Conservation (phyloP, 2,888 invertebrate genomes). For the Agrochola macilenta region DNA sequence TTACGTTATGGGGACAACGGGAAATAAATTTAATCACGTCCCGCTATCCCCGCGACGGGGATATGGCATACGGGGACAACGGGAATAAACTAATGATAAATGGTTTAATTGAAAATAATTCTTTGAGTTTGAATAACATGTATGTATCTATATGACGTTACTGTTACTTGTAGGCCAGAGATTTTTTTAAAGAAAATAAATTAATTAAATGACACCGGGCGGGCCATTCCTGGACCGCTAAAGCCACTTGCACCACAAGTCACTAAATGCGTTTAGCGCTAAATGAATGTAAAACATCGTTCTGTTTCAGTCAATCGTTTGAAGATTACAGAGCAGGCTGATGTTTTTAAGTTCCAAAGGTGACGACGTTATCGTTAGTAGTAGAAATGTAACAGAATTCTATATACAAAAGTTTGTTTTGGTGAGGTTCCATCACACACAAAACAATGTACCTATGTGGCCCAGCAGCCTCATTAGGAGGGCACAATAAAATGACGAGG, state of each 20-base stretch:
- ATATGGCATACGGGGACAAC: too few relatives aligned
- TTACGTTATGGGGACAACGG: too few relatives aligned
- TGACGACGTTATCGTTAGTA: neutral
- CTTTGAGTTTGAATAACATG: neutral
- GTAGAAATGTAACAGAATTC: neutral
- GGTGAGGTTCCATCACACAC: neutral
- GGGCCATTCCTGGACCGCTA: neutral
- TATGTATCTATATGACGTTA: neutral
- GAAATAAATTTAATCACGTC: too few relatives aligned
- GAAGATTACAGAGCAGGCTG: neutral
- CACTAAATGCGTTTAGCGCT: neutral
- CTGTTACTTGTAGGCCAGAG: neutral
- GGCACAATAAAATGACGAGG: neutral
- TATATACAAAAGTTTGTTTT: neutral
- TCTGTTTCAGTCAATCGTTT: neutral
- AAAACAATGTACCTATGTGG: neutral
- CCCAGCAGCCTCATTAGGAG: neutral
- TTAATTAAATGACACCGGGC: neutral
- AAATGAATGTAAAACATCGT: neutral
- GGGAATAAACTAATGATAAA: too few relatives aligned
- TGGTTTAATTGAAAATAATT: neutral
- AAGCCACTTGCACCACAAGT: neutral
- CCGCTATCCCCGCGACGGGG: too few relatives aligned
- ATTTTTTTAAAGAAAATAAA: neutral
- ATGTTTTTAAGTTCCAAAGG: neutral